These are phyloP conservation scores for Dichetophora obliterata DNA, from an alignment of 2,888 invertebrate genomes.

Conservation along the genomic window DNA sequence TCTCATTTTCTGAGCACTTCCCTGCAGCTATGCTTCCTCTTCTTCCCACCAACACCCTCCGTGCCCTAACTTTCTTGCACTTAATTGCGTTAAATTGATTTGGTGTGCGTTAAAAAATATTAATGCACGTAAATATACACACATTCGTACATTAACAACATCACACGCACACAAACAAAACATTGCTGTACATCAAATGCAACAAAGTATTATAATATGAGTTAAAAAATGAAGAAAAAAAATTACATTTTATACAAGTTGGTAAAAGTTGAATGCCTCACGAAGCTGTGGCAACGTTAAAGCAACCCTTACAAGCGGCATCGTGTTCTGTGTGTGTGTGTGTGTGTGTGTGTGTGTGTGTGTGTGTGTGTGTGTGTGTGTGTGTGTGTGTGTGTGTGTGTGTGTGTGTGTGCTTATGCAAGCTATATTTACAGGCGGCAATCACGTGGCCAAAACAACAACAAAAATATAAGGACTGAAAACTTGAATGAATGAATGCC, in stretches of 20 bases:
- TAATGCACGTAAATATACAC: constrained; percentile 11
- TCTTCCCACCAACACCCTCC: background rate
- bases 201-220: background rate
- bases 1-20: background rate
- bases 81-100: constrained; percentile 23
- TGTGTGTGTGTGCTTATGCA: background rate
- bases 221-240: background rate
- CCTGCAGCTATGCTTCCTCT: background rate
- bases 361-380: background rate
- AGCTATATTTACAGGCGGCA: background rate
- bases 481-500: constrained; percentile 15
- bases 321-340: background rate
- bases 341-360: background rate
- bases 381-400: no score
- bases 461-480: background rate
- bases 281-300: constrained; percentile 7
- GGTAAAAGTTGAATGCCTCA: background rate
- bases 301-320: constrained; percentile 16
- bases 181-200: background rate
- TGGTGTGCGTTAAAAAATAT: constrained; percentile 7
- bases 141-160: background rate
- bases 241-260: background rate
- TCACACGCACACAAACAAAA: background rate
- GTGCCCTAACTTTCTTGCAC: no score
- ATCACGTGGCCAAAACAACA: constrained; percentile 16